Evolutionary conservation across 2,888 invertebrate genomes (phyloP).

Genomic region (Clitarchus hookeri): DNA sequence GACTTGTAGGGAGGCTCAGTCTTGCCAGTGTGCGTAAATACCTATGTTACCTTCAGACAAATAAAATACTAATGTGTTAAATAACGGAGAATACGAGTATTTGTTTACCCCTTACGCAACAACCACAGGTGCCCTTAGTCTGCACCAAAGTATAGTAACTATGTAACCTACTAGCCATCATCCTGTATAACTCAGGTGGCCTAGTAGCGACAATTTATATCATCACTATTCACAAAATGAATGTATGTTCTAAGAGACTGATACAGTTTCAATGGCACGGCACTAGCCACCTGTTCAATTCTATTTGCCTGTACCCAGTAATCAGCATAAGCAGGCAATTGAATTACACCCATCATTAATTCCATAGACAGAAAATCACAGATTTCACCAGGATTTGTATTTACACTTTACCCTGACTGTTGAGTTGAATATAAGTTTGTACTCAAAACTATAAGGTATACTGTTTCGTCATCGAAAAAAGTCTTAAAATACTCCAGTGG

Average conservation of each 20-base stretch:
- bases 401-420: not conserved
- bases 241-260: not conserved
- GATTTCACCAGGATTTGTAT: not conserved
- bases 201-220: too few species aligned
- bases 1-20: too few species aligned
- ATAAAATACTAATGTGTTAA: too few species aligned
- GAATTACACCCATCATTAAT: slow-evolving; percentile 2
- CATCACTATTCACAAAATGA: not conserved
- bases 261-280: not conserved
- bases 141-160: too few species aligned
- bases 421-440: not conserved
- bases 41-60: too few species aligned
- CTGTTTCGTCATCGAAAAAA: not conserved
- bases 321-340: not conserved
- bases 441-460: not conserved
- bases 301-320: not conserved
- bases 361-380: not conserved
- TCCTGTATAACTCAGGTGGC: too few species aligned
- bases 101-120: too few species aligned
- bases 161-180: too few species aligned
- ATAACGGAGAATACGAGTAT: too few species aligned
- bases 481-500: not conserved
- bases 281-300: slow-evolving; percentile 1
- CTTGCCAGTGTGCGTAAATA: too few species aligned
- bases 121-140: too few species aligned